These are phyloP conservation scores for Diadumene lineata DNA, from an alignment of 92 coral and sea anemone species.

Conservation along the genomic window DNA sequence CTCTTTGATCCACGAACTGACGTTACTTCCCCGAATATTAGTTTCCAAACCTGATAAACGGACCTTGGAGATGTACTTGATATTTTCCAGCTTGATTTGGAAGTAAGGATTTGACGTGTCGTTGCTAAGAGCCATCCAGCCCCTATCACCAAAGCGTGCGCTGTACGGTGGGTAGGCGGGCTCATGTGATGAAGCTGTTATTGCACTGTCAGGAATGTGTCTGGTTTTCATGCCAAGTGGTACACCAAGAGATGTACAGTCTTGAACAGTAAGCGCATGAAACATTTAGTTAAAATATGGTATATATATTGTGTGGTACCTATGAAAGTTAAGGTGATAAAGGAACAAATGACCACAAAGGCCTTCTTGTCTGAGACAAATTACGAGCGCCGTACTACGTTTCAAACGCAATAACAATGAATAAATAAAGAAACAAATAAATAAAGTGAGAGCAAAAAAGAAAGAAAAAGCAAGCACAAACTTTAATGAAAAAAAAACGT, in stretches of 20 bases:
- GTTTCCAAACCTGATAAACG: conserved; percentile 17
- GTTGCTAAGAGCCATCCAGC: conserved; percentile 34
- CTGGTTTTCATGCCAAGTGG: conserved; percentile 44
- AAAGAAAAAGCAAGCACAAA: too few relatives aligned
- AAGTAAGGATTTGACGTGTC: conserved; percentile 36
- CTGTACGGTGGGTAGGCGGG: conserved; percentile 38
- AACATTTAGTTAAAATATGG: too few relatives aligned
- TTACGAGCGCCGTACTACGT: too few relatives aligned
- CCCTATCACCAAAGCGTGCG: conserved; percentile 29
- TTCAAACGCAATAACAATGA: too few relatives aligned
- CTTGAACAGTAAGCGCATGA: too few relatives aligned
- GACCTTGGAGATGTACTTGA: conserved; percentile 10
- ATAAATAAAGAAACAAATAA: too few relatives aligned
- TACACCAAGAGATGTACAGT: conserved; percentile 14
- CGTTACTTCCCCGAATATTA: neutral
- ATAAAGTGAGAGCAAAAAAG: too few relatives aligned
- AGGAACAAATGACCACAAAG: too few relatives aligned
- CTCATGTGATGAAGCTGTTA: conserved; percentile 42
- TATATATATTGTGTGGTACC: too few relatives aligned
- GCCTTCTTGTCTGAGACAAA: too few relatives aligned
- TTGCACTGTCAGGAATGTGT: conserved; percentile 26
- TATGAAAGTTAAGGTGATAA: too few relatives aligned
- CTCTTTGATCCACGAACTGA: conserved; percentile 32
- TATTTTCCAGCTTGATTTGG: conserved; percentile 25
- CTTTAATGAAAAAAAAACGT: too few relatives aligned